Conservation (phyloP, 2,113 vertebrate genomes). For the Rafetus swinhoei region DNA sequence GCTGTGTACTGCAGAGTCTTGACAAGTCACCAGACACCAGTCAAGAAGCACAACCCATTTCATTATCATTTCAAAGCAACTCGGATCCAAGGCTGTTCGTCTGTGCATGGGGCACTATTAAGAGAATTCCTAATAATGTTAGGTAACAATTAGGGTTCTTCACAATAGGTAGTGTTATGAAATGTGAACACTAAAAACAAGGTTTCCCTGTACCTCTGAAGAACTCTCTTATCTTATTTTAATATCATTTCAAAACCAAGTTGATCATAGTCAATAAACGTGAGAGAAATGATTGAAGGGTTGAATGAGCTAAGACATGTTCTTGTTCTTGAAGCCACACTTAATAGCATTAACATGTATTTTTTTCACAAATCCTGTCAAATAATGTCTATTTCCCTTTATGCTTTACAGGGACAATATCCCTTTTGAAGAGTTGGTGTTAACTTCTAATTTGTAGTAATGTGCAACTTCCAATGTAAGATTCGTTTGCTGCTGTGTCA, state of each 20-base stretch:
- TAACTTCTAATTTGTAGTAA: constrained; percentile 53
- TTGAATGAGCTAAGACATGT: neutral
- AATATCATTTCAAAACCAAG: neutral
- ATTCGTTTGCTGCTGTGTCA: neutral
- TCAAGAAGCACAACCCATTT: neutral
- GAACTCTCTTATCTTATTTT: constrained; percentile 23
- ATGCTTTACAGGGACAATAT: neutral
- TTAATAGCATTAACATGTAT: neutral
- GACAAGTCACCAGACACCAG: no score
- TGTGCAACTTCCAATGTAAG: constrained; percentile 7
- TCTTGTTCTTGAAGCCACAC: neutral
- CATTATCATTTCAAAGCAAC: neutral
- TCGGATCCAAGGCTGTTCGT: neutral
- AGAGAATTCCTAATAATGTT: neutral
- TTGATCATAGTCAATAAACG: constrained; percentile 25
- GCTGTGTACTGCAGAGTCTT: neutral
- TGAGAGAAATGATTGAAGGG: constrained; percentile 38
- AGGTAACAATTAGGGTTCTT: neutral
- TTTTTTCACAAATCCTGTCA: neutral
- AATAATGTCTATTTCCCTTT: neutral
- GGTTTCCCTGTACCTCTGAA: neutral
- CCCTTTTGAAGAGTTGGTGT: neutral
- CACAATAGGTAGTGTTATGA: neutral
- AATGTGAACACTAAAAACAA: neutral
- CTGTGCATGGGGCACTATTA: neutral